A percentile compares a stretch with the other conserved stretches of the same genome.
These are phyloP conservation scores for Eremophila alpestris DNA, from an alignment of 2,797 vertebrate genomes.

Conservation along the genomic window DNA sequence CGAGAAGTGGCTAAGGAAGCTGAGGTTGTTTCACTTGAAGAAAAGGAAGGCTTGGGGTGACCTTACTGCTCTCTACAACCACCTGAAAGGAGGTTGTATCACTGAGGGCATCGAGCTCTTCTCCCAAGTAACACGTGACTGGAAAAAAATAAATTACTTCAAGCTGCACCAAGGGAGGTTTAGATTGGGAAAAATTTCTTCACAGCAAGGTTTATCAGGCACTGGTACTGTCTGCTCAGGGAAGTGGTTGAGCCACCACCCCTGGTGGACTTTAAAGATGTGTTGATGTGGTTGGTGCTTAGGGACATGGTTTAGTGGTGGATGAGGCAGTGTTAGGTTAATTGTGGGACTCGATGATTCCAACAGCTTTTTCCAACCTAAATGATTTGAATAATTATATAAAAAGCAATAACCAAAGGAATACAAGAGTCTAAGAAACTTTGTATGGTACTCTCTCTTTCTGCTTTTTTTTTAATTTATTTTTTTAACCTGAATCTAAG, in stretches of 20 bases:
- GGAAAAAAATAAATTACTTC: neutral
- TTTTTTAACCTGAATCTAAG: neutral
- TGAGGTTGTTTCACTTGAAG: neutral
- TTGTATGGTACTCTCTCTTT: neutral
- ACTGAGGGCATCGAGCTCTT: rapidly evolving
- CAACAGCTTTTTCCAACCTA: neutral
- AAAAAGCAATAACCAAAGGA: neutral
- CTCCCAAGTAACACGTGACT: neutral
- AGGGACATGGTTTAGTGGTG: neutral
- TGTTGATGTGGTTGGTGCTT: neutral
- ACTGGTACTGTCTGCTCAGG: neutral
- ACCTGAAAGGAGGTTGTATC: too few species aligned
- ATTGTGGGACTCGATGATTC: neutral
- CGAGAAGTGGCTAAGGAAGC: neutral
- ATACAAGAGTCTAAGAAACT: neutral
- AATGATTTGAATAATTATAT: neutral
- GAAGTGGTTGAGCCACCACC: neutral
- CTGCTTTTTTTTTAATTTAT: neutral
- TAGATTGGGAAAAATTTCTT: neutral
- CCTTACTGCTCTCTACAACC: rapidly evolving
- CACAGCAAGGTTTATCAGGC: neutral
- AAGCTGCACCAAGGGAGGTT: neutral
- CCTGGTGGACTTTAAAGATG: neutral
- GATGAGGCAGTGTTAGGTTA: neutral
- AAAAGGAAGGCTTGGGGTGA: neutral